A percentile compares a stretch with the other conserved stretches of the same genome.
These are phyloP conservation scores for Frankliniella fusca DNA, from an alignment of 2,888 invertebrate genomes.

Conservation along the genomic window DNA sequence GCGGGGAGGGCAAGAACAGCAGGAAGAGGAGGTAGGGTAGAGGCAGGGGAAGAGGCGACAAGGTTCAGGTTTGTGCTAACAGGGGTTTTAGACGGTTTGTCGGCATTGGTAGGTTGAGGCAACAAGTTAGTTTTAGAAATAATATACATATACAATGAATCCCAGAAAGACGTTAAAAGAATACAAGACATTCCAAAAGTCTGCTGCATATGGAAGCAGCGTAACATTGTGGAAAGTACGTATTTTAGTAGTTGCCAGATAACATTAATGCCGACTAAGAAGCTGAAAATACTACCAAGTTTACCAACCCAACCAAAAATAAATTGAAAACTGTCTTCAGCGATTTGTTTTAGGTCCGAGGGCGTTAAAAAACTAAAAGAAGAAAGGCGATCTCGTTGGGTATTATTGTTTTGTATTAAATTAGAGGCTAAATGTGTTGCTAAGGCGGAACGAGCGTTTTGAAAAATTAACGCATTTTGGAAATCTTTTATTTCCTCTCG, in stretches of 20 bases:
- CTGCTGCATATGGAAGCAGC: background rate
- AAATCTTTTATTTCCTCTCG: background rate
- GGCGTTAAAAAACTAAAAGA: background rate
- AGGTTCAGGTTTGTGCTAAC: too few species aligned
- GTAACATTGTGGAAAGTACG: background rate
- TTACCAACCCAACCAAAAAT: background rate
- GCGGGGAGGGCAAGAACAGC: too few species aligned
- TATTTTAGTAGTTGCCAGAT: background rate
- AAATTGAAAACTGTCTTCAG: background rate
- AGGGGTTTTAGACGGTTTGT: too few species aligned
- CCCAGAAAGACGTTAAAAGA: too few species aligned
- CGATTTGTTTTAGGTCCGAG: background rate
- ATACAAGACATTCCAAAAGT: too few species aligned
- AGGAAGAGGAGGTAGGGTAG: too few species aligned
- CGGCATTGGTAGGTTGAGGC: too few species aligned
- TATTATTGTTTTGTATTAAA: background rate
- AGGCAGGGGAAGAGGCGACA: too few species aligned
- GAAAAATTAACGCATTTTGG: background rate
- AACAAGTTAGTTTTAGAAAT: too few species aligned
- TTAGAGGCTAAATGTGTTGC: background rate
- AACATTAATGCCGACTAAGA: background rate
- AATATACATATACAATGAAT: too few species aligned
- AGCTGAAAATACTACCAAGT: background rate
- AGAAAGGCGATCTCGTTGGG: background rate
- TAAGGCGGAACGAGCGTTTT: background rate